A percentile compares a stretch with the other conserved stretches of the same genome.
phyloP scores from a whole-genome alignment of 2,113 vertebrate species.

The Myotis brandtii region DNA sequence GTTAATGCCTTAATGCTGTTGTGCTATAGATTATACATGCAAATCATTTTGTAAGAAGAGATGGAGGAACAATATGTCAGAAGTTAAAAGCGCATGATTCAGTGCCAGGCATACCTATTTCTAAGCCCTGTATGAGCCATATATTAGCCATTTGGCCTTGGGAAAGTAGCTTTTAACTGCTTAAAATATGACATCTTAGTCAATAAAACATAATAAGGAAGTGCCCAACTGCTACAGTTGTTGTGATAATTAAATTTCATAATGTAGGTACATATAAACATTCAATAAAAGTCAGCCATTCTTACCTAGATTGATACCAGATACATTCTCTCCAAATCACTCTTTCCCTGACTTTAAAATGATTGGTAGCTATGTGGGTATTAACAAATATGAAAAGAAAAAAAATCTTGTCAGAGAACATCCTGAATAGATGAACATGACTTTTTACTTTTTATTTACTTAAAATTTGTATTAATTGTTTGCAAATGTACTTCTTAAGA shows the following conservation, averaged over 20 bases:
- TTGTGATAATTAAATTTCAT: not conserved
- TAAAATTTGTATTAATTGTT: not conserved
- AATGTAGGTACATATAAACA: not conserved
- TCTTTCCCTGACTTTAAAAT: not conserved
- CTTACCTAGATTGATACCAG: not conserved
- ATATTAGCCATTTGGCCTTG: not conserved
- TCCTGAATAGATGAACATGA: not conserved
- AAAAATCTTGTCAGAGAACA: not conserved
- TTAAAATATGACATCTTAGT: not conserved
- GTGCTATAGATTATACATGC: not conserved
- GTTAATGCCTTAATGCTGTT: not conserved
- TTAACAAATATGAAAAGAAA: not conserved
- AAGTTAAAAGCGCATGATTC: not conserved
- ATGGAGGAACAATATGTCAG: not conserved
- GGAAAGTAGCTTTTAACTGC: conserved; percentile 35
- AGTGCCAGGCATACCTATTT: not conserved
- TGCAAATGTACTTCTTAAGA: not conserved
- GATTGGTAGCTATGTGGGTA: not conserved
- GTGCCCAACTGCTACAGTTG: not conserved
- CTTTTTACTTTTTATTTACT: not conserved
- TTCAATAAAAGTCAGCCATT: not conserved
- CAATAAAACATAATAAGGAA: conserved; percentile 21
- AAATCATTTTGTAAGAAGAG: not conserved
- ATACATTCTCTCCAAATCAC: not conserved
- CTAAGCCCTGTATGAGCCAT: not conserved